Evolutionary conservation across 2,113 vertebrate species (phyloP), one percentile per base, ranked within the genome.

Genomic region (Alethe castanea): DNA sequence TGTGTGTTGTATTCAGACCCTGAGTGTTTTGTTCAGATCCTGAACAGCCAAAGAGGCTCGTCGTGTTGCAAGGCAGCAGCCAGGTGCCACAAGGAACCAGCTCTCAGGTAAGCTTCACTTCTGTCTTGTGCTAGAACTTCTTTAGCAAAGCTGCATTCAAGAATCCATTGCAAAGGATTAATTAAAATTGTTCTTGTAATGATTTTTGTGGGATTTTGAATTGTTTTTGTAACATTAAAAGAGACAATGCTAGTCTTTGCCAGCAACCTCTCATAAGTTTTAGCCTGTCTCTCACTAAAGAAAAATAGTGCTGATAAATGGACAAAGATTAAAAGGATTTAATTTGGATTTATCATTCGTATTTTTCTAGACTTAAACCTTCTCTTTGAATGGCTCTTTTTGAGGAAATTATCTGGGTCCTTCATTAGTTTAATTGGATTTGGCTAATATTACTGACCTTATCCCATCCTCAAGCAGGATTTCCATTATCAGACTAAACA

Each of bases 341-440:
- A 0, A 84, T 88, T 88, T 31, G 31, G 67, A 78, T 90, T 94
- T 81, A 81, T 92, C 24, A 40, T n/a, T 94, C 80, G 83, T 78
- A 35, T 54, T 92, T 93, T 94, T 88, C 64, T 83, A 52, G 60
- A 28, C 24, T 76, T 77, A 83, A 82, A 42, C 17, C 6, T 64
- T 31, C 23, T 19, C 25, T 77, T 80, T 82, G 71, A 92, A 91
- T 61, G 26, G 54, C 29, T 91, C 25, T 72, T 82, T 88, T 70
- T 81, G 54, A 95, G 44, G 54, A 92, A 81, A 42, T 1, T 1
- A 60, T 93, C 42, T 11, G 35, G 90, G 59, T 78, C 64, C 64
- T 81, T 81, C 70, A 65, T 86, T 81, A 83, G 69, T 78, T 81
- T 86, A 95, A 96, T 84, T 77, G 88, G 86, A 93, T 95, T 95